Percentiles rank a stretch among this genome's conserved stretches.
phyloP scores from a whole-genome alignment of 2,888 invertebrate genomes.

The Diaperis boleti region DNA sequence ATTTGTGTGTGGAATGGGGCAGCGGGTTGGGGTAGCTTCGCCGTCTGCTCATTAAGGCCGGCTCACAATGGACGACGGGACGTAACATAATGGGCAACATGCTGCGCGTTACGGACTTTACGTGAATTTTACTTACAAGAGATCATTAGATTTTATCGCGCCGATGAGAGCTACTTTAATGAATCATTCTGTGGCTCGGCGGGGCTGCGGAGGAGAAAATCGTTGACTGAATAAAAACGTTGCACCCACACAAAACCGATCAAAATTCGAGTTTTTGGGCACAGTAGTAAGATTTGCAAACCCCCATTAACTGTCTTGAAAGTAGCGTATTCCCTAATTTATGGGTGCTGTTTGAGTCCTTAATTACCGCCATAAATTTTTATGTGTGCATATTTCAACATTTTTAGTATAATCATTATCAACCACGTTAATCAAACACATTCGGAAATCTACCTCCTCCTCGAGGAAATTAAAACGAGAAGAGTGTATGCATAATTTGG shows the following conservation, averaged over 20 bases:
- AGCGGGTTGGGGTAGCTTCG: conserved; percentile 38
- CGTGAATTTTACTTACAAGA: conserved; percentile 39
- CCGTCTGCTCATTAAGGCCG: conserved; percentile 40
- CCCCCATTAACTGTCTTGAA: too few species aligned
- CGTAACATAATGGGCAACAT: conserved; percentile 37
- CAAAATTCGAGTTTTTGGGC: too few species aligned
- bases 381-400: too few species aligned
- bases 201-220: too few species aligned
- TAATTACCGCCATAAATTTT: too few species aligned
- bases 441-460: not conserved
- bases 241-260: too few species aligned
- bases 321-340: too few species aligned
- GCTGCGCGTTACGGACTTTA: conserved; percentile 36
- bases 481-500: conserved; percentile 31
- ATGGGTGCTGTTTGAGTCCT: too few species aligned
- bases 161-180: conserved; percentile 39
- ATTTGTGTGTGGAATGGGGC: conserved; percentile 37
- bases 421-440: too few species aligned
- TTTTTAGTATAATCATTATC: too few species aligned
- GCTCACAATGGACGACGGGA: conserved; percentile 32
- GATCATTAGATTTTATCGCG: conserved; percentile 38
- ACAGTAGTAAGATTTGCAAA: too few species aligned
- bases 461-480: conserved; percentile 25
- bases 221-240: too few species aligned
- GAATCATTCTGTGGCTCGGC: conserved; percentile 24